Evolutionary conservation across 2,113 vertebrate species (phyloP), one percentile per base, ranked within the genome.

Genomic region (Rhinoderma darwinii): DNA sequence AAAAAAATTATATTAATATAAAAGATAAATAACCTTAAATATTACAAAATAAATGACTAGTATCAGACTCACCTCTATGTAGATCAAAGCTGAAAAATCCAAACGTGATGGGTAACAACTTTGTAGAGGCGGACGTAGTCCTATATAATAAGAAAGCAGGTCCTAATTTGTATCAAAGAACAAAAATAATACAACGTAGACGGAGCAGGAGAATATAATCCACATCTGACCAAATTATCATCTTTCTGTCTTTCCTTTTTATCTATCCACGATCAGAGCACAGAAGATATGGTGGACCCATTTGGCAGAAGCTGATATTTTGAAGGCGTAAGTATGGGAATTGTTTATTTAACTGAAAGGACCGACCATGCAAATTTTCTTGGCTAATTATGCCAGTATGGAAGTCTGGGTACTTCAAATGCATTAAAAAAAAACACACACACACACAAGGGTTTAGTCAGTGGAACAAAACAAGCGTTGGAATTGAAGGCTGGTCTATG

Each of bases 11-110:
- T 15, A n/a, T 18, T 22, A 72, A 2, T 91, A 89, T 91, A 88
- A 91, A 91, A 92, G 91, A 89, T 88, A 90, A 79, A 86, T 90
- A 88, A 89, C 87, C 54, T 89, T 88, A 86, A 27, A 47, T 18
- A 72, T n/a, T 14, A 17, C 0, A 43, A 80, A 25, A 82, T 1
- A n/a, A 25, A 27, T 0, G 15, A 9, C 4, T 35, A 11, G 18
- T 25, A 10, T 68, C 30, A 17, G 56, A 54, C 75, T 86, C 27
- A 79, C 75, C 75, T 27, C 51, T 39, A 17, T 70, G 43, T 39
- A 39, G n/a, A 50, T 68, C 32, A 2, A 25, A 9, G 27, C 4
- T 47, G 30, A 35, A 75, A 63, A 9, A 15, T 50, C 41, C 75
- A 41, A 41, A 39, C 5, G 18, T 15, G 18, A 70, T 32, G 15